Evolutionary conservation across 2,888 invertebrate genomes (phyloP), one percentile per base, ranked within the genome.

Genomic region (Liodrosophila aerea): DNA sequence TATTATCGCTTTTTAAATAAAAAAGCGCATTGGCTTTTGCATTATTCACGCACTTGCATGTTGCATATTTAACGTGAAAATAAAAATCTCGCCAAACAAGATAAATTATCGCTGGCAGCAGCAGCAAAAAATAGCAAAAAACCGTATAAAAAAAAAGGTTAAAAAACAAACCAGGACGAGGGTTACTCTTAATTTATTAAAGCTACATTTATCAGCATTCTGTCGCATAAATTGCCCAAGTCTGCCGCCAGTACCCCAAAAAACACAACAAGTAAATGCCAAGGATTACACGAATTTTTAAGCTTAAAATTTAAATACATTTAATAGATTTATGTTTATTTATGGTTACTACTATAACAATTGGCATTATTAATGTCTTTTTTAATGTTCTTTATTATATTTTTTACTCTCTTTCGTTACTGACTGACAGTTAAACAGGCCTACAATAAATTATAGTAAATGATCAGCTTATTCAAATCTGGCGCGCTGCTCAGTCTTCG

Each of bases 81-180:
- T 73, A 83, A 83, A 82, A 82, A 82, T 82, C 86, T 80, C 84
- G 67, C 81, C 84, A 80, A 83, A 85, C 84, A 76, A 82, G 81
- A 82, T 82, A 82, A 82, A 83, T 82, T 82, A 82, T 80, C 83
- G 60, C 66, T 45, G 53, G 37, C 58, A 76, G 68, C 47, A 62
- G 40, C 46, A 30, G 40, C 33, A 46, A 57, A 41, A 52, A 64
- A 50, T 36, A 22, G 50, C 41, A 49, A 22, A 43, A 66, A 51
- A 61, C 52, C 36, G n/a, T 29, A 62, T 59, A 30, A 40, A 63
- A 60, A 60, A 64, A 50, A 7, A 34, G n/a, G 13, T 46, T 39
- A 50, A 36, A 30, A 29, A 16, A 51, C 50, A 29, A 16, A 51
- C 50, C 39, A 62, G 54, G 29, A 16, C 46, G 64, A 67, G 81